A percentile compares a stretch with the other conserved stretches of the same genome.
Evolutionary conservation across 1,140 invertebrate species (phyloP).

Genomic region (Gonioctena quinquepunctata): DNA sequence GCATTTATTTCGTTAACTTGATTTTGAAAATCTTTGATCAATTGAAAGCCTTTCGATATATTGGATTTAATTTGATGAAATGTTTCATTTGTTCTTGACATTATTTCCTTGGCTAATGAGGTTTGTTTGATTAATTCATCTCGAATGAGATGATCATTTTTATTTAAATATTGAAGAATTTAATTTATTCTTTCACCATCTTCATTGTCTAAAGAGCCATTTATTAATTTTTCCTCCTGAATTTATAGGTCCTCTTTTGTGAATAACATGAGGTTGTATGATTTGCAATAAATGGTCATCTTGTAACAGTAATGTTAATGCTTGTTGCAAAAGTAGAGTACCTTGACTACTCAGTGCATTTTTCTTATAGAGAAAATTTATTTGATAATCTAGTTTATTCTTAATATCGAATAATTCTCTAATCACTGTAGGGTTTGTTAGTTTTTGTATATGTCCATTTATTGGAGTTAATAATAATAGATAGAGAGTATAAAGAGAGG

Average conservation of each 20-base stretch:
- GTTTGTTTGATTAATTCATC: too few relatives aligned
- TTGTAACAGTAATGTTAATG: neutral
- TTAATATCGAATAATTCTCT: neutral
- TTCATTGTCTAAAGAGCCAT: too few relatives aligned
- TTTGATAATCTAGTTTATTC: neutral
- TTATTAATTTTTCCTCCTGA: too few relatives aligned
- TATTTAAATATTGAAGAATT: neutral
- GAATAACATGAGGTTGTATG: neutral
- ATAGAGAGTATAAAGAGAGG: too few relatives aligned
- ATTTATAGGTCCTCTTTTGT: too few relatives aligned
- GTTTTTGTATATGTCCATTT: too few relatives aligned
- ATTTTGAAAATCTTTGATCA: too few relatives aligned
- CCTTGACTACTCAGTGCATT: neutral
- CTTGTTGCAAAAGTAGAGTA: neutral
- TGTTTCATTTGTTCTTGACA: neutral
- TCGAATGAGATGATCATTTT: too few relatives aligned
- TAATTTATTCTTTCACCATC: neutral
- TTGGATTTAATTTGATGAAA: neutral
- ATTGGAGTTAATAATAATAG: too few relatives aligned
- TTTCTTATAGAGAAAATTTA: neutral
- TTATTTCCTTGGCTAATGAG: too few relatives aligned
- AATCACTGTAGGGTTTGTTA: too few relatives aligned
- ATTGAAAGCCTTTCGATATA: neutral
- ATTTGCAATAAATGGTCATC: neutral
- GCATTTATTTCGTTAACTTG: slow-evolving; percentile 4